These are phyloP conservation scores for Apogon talboti DNA, from an alignment of 2,797 vertebrate species.

Conservation along the genomic window DNA sequence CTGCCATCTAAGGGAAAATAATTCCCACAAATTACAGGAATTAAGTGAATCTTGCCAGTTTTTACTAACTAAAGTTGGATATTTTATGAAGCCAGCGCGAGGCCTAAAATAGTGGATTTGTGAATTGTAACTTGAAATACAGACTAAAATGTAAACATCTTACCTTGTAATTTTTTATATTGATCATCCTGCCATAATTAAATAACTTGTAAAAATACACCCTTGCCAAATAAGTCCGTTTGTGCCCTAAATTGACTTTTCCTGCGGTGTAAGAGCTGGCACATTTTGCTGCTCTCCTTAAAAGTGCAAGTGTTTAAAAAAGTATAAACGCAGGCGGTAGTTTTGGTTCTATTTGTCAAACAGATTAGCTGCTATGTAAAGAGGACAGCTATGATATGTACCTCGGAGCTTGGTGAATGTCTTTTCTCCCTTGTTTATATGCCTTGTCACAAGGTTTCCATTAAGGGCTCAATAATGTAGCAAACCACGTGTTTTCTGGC, in stretches of 20 bases:
- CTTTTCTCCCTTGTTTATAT: constrained; percentile 58
- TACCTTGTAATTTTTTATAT: not conserved
- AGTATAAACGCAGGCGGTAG: constrained; percentile 27
- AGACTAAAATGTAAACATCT: no score
- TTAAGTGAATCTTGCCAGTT: no score
- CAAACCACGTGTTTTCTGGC: constrained; percentile 71
- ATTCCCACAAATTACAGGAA: no score
- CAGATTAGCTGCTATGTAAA: constrained; percentile 14
- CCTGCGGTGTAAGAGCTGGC: not conserved
- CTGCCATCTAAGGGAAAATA: no score
- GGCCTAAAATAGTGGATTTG: no score
- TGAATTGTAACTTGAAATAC: not conserved
- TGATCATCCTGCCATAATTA: not conserved
- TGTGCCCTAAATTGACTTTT: not conserved
- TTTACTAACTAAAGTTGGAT: no score
- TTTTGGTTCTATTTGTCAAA: constrained; percentile 29
- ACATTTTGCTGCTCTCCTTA: constrained; percentile 5
- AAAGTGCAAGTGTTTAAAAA: constrained; percentile 22
- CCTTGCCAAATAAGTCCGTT: not conserved
- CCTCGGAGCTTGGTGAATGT: constrained; percentile 34
- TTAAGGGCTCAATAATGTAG: constrained; percentile 75
- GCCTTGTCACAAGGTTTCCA: constrained; percentile 77
- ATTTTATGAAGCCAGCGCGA: no score
- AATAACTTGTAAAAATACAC: not conserved
- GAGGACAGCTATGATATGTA: constrained; percentile 4